These are phyloP conservation scores for Myodes glareolus DNA, from an alignment of 2,113 vertebrate species.

Conservation along the genomic window DNA sequence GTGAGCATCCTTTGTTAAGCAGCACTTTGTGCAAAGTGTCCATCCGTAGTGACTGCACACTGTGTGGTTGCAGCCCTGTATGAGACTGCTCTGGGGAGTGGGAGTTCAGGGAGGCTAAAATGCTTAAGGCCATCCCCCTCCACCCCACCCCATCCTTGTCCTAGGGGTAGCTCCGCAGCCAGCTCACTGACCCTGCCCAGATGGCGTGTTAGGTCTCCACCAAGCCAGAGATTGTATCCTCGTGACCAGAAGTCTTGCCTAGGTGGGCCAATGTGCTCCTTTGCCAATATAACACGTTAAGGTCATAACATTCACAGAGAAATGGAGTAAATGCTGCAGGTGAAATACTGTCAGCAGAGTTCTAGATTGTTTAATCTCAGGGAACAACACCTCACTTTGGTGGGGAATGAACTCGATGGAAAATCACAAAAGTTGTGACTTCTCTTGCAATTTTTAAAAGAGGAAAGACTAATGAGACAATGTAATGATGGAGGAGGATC, in stretches of 20 bases:
- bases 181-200: background rate
- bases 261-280: background rate
- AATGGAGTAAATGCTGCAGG: background rate
- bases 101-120: too few species aligned
- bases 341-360: background rate
- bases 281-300: too few species aligned
- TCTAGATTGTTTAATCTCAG: background rate
- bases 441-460: background rate
- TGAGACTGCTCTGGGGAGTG: background rate
- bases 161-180: too few species aligned
- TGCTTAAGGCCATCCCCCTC: too few species aligned
- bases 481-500: too few species aligned
- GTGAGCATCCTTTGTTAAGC: constrained; percentile 82
- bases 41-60: background rate
- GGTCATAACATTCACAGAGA: background rate
- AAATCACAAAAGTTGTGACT: background rate
- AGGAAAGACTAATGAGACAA: background rate
- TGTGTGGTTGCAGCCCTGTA: too few species aligned
- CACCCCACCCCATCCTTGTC: too few species aligned
- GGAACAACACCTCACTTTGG: background rate
- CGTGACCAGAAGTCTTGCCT: too few species aligned
- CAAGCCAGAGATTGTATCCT: background rate
- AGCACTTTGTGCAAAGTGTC: constrained; percentile 16
- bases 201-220: background rate
- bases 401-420: background rate